phyloP scores from a whole-genome alignment of 2,888 invertebrate genomes.

The Lepetodrilus schrolli region DNA sequence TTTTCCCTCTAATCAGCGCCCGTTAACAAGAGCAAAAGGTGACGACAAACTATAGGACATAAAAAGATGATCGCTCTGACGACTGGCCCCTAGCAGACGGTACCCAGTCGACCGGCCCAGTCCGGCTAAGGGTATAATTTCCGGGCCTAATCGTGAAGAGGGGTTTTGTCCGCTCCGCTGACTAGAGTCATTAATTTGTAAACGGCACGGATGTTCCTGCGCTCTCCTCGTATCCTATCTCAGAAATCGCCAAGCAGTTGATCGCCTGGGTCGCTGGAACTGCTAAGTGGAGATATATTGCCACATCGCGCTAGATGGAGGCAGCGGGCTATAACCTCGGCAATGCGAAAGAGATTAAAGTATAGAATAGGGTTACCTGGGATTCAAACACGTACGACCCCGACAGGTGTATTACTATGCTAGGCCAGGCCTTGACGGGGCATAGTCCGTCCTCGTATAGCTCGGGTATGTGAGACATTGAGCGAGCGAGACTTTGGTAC shows the following conservation, averaged over 20 bases:
- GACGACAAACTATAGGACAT: conserved; percentile 8
- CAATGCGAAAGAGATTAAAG: too few species aligned
- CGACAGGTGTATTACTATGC: too few species aligned
- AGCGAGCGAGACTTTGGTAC: too few species aligned
- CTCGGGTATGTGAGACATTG: too few species aligned
- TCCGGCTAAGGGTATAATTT: not conserved
- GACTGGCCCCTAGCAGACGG: not conserved
- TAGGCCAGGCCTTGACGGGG: too few species aligned
- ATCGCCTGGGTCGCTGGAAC: not conserved
- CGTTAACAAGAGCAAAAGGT: conserved; percentile 1
- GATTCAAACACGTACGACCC: too few species aligned
- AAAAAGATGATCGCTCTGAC: not conserved
- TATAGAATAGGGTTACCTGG: too few species aligned
- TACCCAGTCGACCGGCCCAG: not conserved
- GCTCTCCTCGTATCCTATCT: not conserved
- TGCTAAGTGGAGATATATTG: not conserved
- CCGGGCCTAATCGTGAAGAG: not conserved
- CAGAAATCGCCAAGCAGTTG: not conserved
- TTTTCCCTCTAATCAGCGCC: conserved; percentile 15
- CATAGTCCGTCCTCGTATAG: too few species aligned
- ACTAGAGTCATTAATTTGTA: conserved; percentile 11
- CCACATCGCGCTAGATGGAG: too few species aligned
- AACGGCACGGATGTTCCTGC: not conserved
- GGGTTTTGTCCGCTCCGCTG: not conserved
- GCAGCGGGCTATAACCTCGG: too few species aligned